Conservation (phyloP, 2,113 vertebrate species). For the Myodes glareolus region DNA sequence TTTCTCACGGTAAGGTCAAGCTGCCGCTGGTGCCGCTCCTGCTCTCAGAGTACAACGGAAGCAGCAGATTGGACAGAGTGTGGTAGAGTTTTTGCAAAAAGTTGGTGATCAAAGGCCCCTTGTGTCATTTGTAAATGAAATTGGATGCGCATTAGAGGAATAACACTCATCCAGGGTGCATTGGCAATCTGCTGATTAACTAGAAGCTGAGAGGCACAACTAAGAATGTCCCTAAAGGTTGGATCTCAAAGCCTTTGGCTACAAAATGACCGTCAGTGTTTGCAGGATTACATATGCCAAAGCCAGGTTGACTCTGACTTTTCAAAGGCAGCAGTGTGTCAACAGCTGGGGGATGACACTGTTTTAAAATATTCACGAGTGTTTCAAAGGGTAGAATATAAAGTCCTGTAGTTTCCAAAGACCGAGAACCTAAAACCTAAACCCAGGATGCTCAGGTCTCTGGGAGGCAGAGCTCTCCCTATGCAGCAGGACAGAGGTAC, state of each 20-base stretch:
- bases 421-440: slow-evolving; percentile 47
- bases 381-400: slow-evolving; percentile 31
- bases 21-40: slow-evolving; percentile 59
- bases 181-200: slow-evolving; percentile 68
- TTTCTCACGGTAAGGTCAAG: slow-evolving; percentile 81
- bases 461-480: slow-evolving; percentile 11
- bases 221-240: slow-evolving; percentile 28
- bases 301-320: slow-evolving; percentile 44
- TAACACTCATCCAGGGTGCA: slow-evolving; percentile 54
- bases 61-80: slow-evolving; percentile 37
- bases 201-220: slow-evolving; percentile 56
- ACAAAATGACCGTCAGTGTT: slow-evolving; percentile 31
- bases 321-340: background rate
- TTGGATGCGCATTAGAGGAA: slow-evolving; percentile 40
- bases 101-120: slow-evolving; percentile 53
- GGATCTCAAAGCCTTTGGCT: slow-evolving; percentile 34
- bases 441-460: background rate
- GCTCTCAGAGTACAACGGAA: slow-evolving; percentile 69
- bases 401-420: slow-evolving; percentile 26
- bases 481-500: slow-evolving; percentile 20
- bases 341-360: background rate
- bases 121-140: slow-evolving; percentile 71
- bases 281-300: slow-evolving; percentile 41
- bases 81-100: slow-evolving; percentile 54
- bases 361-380: slow-evolving; percentile 45